Percentiles rank a stretch among this genome's conserved stretches.
phyloP scores from a whole-genome alignment of 2,797 vertebrate species.

The Delichon dasypus region DNA sequence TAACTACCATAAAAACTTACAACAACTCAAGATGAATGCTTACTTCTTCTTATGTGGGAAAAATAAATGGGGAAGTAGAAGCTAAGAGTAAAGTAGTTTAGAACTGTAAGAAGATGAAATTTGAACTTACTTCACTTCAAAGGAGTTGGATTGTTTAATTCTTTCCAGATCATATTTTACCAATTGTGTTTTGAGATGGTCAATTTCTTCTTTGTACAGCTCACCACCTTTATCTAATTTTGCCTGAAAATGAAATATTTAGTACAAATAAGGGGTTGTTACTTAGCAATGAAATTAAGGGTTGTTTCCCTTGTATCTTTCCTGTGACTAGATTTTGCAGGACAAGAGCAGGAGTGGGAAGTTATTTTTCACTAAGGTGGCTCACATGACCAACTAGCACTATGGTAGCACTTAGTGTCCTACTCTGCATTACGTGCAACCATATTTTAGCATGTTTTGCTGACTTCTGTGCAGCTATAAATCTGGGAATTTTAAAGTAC shows the following conservation, averaged over 20 bases:
- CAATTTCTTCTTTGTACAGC: slow-evolving; percentile 79
- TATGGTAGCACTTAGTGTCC: background rate
- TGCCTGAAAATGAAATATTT: slow-evolving; percentile 33
- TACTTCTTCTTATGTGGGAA: background rate
- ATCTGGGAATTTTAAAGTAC: background rate
- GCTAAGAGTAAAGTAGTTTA: background rate
- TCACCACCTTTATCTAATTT: slow-evolving; percentile 72
- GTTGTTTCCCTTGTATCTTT: background rate
- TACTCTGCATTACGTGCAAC: background rate
- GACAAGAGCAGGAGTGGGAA: background rate
- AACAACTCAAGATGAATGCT: background rate
- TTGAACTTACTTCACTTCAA: slow-evolving; percentile 81
- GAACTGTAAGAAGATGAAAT: background rate
- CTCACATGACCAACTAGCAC: background rate
- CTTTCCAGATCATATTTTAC: slow-evolving; percentile 83
- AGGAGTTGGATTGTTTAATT: slow-evolving; percentile 73
- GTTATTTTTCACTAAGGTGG: background rate
- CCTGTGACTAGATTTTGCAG: background rate
- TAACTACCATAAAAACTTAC: background rate
- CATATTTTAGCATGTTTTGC: background rate
- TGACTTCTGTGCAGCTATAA: background rate
- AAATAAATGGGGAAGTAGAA: background rate
- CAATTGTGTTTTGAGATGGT: slow-evolving; percentile 78
- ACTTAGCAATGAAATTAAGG: background rate
- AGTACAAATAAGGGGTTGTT: background rate